Percentiles rank a stretch among this genome's conserved stretches.
These are phyloP conservation scores for Alosa sapidissima DNA, from an alignment of 2,797 vertebrate species.

Conservation along the genomic window DNA sequence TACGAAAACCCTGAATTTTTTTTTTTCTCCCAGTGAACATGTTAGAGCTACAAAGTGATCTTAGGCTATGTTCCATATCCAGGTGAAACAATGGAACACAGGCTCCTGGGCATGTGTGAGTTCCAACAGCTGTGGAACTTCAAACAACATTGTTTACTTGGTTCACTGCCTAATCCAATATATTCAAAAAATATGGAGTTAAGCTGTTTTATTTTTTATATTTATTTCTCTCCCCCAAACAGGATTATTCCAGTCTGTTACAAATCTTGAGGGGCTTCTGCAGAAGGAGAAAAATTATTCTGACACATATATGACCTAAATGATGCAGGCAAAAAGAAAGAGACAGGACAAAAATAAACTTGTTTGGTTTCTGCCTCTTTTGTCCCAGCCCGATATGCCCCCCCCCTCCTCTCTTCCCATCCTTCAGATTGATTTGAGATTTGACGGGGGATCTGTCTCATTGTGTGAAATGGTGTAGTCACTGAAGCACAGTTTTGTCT, in stretches of 20 bases:
- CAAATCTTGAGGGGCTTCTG: constrained; percentile 52
- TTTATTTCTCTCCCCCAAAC: constrained; percentile 45
- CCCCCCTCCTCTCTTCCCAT: constrained; percentile 42
- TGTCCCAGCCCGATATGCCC: constrained; percentile 22
- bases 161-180: constrained; percentile 62
- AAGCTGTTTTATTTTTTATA: constrained; percentile 51
- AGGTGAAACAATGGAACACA: constrained; percentile 68
- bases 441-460: constrained; percentile 49
- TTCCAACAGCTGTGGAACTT: constrained; percentile 67
- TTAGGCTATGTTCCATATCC: constrained; percentile 48
- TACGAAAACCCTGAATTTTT: neutral
- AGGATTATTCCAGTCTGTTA: constrained; percentile 67
- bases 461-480: constrained; percentile 49
- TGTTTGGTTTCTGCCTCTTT: constrained; percentile 52
- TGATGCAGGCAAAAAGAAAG: constrained; percentile 50
- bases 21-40: neutral
- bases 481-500: constrained; percentile 23
- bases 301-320: constrained; percentile 64
- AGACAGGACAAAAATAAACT: constrained; percentile 55
- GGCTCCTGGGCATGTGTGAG: constrained; percentile 57
- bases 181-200: constrained; percentile 53
- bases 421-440: constrained; percentile 56
- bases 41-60: neutral
- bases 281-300: constrained; percentile 63
- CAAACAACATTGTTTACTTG: constrained; percentile 59